Percentiles rank a stretch among this genome's conserved stretches.
These are phyloP conservation scores for Brevimyrus niger DNA, from an alignment of 2,113 vertebrate species.

Conservation along the genomic window DNA sequence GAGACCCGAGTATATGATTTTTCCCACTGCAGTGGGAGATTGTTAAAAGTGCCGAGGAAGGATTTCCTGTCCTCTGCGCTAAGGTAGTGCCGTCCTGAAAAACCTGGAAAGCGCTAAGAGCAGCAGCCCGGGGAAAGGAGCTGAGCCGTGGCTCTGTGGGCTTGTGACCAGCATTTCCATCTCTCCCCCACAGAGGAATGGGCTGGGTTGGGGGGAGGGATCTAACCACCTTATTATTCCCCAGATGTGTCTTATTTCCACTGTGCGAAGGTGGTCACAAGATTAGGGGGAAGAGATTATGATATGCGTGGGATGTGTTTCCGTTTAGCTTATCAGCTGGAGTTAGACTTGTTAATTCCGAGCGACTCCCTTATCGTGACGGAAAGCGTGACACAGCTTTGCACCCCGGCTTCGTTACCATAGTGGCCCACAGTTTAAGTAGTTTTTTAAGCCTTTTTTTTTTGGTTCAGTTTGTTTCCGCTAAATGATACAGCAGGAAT, in stretches of 20 bases:
- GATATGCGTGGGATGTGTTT: neutral
- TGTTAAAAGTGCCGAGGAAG: neutral
- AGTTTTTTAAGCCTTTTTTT: neutral
- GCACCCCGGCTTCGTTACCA: neutral
- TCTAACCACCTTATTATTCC: neutral
- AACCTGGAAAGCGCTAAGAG: neutral
- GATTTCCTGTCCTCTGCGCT: neutral
- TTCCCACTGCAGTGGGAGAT: neutral
- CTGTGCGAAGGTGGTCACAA: neutral
- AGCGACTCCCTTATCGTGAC: neutral
- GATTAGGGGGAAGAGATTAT: neutral
- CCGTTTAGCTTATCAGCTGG: neutral
- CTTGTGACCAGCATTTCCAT: slow-evolving; percentile 13
- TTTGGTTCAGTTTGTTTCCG: neutral
- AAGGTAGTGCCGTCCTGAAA: neutral
- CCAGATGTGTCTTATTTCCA: neutral
- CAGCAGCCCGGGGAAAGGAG: neutral
- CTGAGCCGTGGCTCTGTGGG: neutral
- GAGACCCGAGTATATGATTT: neutral
- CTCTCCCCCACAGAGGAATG: neutral
- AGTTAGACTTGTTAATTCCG: neutral
- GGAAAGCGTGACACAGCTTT: neutral
- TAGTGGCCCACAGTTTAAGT: neutral
- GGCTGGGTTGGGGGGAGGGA: neutral
- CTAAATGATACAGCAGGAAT: neutral